A percentile compares a stretch with the other conserved stretches of the same genome.
These are phyloP conservation scores for Epiblema foenella DNA, from an alignment of 2,888 invertebrate species.

Conservation along the genomic window DNA sequence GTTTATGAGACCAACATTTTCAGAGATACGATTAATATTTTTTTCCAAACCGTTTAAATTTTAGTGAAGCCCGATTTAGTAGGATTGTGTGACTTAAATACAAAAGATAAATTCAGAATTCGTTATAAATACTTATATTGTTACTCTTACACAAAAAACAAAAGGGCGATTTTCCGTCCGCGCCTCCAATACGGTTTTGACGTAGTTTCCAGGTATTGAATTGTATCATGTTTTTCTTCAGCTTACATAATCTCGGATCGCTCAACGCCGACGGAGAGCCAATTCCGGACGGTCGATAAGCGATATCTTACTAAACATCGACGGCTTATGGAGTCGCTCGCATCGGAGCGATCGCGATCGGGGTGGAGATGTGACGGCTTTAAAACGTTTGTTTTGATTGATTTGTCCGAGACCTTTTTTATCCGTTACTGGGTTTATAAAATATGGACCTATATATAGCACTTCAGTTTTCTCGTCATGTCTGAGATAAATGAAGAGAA, in stretches of 20 bases:
- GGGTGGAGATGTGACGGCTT: constrained; percentile 16
- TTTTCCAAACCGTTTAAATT: neutral
- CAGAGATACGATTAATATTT: neutral
- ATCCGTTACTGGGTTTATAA: neutral
- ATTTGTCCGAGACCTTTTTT: constrained; percentile 12
- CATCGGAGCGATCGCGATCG: constrained; percentile 33
- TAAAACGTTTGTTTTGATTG: constrained; percentile 29
- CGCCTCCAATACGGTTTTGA: neutral
- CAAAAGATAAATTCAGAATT: neutral
- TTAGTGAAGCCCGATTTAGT: neutral
- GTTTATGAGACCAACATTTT: neutral
- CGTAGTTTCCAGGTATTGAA: neutral
- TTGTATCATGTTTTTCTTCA: constrained; percentile 36
- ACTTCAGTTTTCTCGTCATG: neutral
- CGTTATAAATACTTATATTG: neutral
- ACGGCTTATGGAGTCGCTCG: constrained; percentile 41
- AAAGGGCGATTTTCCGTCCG: neutral
- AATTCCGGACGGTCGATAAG: constrained; percentile 45
- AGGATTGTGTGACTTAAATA: neutral
- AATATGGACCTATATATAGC: neutral
- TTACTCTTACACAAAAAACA: neutral
- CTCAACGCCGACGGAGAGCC: constrained; percentile 38
- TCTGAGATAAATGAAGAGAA: neutral
- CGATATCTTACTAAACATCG: constrained; percentile 47
- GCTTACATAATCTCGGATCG: constrained; percentile 42